These are phyloP conservation scores for Akabosia matsudoensis DNA, from an alignment of 1,140 invertebrate genomes.

Conservation along the genomic window DNA sequence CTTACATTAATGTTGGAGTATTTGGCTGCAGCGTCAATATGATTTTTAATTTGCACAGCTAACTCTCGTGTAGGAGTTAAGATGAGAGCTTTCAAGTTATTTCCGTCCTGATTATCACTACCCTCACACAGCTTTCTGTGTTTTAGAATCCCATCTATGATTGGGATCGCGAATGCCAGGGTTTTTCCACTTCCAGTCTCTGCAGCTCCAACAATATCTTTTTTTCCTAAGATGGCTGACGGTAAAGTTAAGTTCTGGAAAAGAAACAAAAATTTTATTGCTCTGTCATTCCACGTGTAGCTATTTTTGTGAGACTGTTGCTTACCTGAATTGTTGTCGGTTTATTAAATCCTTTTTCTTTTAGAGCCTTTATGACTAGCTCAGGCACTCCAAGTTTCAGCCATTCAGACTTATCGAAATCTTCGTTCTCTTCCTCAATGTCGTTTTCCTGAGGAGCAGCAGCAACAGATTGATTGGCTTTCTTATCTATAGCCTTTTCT, in stretches of 20 bases:
- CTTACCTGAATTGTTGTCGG: conserved; percentile 79
- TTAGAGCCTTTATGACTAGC: conserved; percentile 68
- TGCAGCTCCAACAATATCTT: conserved; percentile 90
- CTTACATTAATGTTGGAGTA: background rate
- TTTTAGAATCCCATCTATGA: conserved; percentile 76
- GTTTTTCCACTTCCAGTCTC: conserved; percentile 99
- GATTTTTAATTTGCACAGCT: conserved; percentile 87
- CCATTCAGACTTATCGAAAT: conserved; percentile 65
- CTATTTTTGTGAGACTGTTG: background rate
- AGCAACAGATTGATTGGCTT: background rate
- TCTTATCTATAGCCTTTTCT: conserved; percentile 15
- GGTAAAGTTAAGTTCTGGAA: conserved; percentile 68
- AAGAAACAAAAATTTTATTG: conserved; percentile 29
- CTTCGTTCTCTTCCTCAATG: conserved; percentile 1
- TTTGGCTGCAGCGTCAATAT: conserved; percentile 68
- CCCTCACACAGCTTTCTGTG: conserved; percentile 55
- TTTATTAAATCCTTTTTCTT: conserved; percentile 68
- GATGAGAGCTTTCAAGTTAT: conserved; percentile 70
- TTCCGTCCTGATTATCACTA: conserved; percentile 10
- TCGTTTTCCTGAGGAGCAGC: background rate
- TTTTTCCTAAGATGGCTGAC: conserved; percentile 75
- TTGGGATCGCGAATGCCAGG: conserved; percentile 91
- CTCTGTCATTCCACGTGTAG: background rate
- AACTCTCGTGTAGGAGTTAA: conserved; percentile 93
- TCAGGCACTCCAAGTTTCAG: conserved; percentile 65